Conservation (phyloP, 2,113 vertebrate genomes). For the Eonycteris spelaea region DNA sequence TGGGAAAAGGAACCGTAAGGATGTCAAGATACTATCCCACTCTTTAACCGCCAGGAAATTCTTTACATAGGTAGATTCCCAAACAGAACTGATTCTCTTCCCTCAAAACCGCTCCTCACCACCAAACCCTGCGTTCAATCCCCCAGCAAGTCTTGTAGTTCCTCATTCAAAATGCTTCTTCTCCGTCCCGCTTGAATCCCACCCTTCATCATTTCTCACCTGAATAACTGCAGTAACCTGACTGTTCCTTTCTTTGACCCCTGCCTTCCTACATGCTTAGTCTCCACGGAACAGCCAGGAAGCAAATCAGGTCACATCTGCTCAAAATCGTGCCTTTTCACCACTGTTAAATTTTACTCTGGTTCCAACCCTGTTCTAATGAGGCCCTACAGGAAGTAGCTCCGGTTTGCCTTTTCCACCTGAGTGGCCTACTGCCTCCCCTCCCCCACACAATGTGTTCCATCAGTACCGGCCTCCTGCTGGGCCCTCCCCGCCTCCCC, state of each 20-base stretch:
- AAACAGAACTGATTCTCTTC: not conserved
- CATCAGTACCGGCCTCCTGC: not conserved
- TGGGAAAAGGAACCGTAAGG: not conserved
- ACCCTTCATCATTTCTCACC: not conserved
- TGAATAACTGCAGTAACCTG: not conserved
- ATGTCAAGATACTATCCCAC: not conserved
- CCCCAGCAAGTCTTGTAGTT: not conserved
- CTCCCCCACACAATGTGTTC: not conserved
- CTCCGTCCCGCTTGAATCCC: not conserved
- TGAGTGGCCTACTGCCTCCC: rapidly evolving
- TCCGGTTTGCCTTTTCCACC: not conserved
- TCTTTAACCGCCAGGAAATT: not conserved
- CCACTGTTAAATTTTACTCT: not conserved
- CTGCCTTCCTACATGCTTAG: no score
- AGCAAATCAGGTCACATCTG: not conserved
- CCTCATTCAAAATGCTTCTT: not conserved
- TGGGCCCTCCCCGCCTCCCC: not conserved
- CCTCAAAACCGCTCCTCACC: not conserved
- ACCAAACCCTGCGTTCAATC: not conserved
- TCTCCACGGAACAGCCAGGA: not conserved
- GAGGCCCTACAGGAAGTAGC: not conserved
- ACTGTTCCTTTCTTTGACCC: not conserved
- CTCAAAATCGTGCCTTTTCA: not conserved
- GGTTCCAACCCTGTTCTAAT: not conserved
- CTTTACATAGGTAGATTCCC: not conserved